A percentile compares a stretch with the other conserved stretches of the same genome.
phyloP scores from a whole-genome alignment of 35 echinoderm and acorn worm species.

The Amphiura filiformis region DNA sequence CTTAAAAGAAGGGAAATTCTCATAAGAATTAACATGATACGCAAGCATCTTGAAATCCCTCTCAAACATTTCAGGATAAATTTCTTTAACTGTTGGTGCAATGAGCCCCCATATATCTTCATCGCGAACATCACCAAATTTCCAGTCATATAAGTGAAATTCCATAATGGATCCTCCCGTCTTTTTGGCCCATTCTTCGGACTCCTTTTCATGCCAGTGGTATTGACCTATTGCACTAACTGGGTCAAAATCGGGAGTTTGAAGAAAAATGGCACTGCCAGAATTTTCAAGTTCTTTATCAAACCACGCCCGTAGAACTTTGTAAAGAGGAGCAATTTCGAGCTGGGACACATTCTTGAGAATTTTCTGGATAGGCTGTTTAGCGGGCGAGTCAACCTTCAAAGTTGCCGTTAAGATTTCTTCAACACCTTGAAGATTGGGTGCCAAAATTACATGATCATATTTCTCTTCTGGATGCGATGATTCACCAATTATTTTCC shows the following conservation, averaged over 20 bases:
- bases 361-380: not conserved
- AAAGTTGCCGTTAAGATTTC: not conserved
- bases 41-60: constrained; percentile 67
- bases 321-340: constrained; percentile 55
- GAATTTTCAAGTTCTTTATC: constrained; percentile 59
- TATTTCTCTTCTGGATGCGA: constrained; percentile 41
- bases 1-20: constrained; percentile 69
- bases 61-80: constrained; percentile 87
- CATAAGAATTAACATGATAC: constrained; percentile 52
- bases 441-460: constrained; percentile 82
- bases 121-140: constrained; percentile 43
- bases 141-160: constrained; percentile 74
- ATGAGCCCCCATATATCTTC: constrained; percentile 69
- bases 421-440: constrained; percentile 29
- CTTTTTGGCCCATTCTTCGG: constrained; percentile 62
- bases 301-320: constrained; percentile 85
- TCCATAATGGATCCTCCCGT: constrained; percentile 73
- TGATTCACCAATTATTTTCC: constrained; percentile 36
- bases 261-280: constrained; percentile 34
- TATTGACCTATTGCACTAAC: constrained; percentile 73
- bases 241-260: constrained; percentile 77
- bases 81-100: constrained; percentile 62
- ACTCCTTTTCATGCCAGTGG: constrained; percentile 68
- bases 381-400: not conserved
- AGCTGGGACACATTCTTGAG: constrained; percentile 43